Evolutionary conservation across 2,888 invertebrate genomes (phyloP).

Genomic region (Tetropium fuscum): DNA sequence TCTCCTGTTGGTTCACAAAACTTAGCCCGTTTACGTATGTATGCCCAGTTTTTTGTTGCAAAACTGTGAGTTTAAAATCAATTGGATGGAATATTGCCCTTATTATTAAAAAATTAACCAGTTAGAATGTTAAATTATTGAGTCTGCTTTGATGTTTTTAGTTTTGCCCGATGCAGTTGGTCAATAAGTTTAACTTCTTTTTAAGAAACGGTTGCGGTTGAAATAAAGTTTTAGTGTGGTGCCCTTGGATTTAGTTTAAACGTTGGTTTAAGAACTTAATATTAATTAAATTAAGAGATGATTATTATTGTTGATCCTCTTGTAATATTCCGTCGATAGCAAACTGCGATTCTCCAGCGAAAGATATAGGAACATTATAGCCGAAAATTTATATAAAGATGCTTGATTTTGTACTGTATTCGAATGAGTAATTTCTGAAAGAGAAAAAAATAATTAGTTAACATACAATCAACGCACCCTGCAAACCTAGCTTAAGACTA

Average conservation of each 20-base stretch:
- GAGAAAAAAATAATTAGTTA: constrained; percentile 28
- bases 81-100: constrained; percentile 52
- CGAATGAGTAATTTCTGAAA: constrained; percentile 56
- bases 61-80: constrained; percentile 45
- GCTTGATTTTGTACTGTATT: constrained; percentile 61
- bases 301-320: constrained; percentile 51
- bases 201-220: constrained; percentile 29
- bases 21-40: constrained; percentile 56
- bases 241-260: constrained; percentile 48
- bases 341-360: constrained; percentile 57
- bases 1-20: constrained; percentile 49
- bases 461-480: background rate
- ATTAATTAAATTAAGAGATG: constrained; percentile 39
- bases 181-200: constrained; percentile 55
- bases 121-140: constrained; percentile 55
- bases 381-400: constrained; percentile 57
- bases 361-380: constrained; percentile 55
- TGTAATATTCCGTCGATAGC: constrained; percentile 56
- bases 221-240: constrained; percentile 42
- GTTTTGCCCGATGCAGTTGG: constrained; percentile 59
- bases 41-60: constrained; percentile 52
- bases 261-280: constrained; percentile 34
- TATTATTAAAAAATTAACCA: constrained; percentile 41
- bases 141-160: constrained; percentile 56
- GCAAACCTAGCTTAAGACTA: background rate